These are phyloP conservation scores for Syndactyla subalaris DNA, from an alignment of 2,797 vertebrate genomes.

Conservation along the genomic window DNA sequence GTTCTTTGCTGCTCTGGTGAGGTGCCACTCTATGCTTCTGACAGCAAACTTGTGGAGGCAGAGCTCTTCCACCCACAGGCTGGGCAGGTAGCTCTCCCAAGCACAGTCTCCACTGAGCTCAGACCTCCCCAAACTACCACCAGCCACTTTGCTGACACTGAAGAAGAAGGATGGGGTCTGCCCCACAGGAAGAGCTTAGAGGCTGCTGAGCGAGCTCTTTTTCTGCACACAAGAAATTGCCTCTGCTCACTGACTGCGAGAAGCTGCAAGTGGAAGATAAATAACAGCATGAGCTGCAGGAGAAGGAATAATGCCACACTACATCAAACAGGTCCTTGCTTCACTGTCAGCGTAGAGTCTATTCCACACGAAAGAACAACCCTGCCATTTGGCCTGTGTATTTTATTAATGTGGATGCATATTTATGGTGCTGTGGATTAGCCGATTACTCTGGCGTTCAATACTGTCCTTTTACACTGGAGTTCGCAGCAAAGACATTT, in stretches of 20 bases:
- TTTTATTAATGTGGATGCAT: constrained; percentile 5
- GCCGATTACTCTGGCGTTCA: neutral
- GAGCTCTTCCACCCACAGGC: neutral
- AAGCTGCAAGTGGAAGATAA: constrained; percentile 39
- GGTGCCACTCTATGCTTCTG: neutral
- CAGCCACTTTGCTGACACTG: neutral
- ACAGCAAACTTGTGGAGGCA: fast-evolving
- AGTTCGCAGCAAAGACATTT: neutral
- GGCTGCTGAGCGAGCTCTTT: neutral
- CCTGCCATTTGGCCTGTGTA: neutral
- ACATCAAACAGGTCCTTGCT: neutral
- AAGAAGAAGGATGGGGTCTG: neutral
- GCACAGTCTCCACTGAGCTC: neutral
- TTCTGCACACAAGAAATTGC: neutral
- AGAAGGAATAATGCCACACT: neutral
- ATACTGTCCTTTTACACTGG: neutral
- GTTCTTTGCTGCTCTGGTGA: neutral
- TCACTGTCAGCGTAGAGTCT: constrained; percentile 13
- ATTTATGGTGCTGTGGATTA: neutral
- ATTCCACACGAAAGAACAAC: neutral
- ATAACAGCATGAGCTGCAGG: neutral
- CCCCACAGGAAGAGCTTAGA: neutral
- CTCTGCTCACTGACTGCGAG: neutral
- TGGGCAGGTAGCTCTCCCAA: neutral
- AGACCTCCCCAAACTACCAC: neutral